Percentiles rank a stretch among this genome's conserved stretches.
Conservation (phyloP, 2,797 vertebrate species). For the Gorsachius magnificus region DNA sequence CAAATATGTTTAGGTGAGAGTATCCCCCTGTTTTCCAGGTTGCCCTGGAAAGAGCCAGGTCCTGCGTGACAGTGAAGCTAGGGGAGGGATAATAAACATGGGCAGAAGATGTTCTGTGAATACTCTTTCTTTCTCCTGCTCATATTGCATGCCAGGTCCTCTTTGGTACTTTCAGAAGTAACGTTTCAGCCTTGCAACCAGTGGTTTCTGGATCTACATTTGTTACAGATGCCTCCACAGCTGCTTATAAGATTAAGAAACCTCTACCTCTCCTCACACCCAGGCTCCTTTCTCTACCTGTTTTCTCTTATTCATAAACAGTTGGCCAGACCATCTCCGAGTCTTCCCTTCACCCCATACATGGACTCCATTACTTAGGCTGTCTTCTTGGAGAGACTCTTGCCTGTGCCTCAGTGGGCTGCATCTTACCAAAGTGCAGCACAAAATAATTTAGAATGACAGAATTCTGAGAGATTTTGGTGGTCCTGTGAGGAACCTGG, state of each 20-base stretch:
- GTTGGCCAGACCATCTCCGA: neutral
- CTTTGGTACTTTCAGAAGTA: neutral
- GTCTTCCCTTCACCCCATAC: neutral
- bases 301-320: neutral
- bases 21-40: neutral
- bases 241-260: neutral
- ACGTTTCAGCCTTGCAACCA: neutral
- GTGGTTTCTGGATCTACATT: neutral
- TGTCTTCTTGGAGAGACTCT: neutral
- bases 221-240: fast-evolving
- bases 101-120: neutral
- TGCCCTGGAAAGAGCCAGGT: neutral
- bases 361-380: neutral
- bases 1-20: neutral
- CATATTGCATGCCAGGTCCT: neutral
- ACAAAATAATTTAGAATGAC: neutral
- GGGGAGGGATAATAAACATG: neutral
- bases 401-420: neutral
- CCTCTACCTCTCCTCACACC: neutral
- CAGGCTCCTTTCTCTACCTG: neutral
- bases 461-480: neutral
- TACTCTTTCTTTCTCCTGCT: neutral
- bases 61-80: neutral
- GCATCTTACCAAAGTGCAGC: neutral
- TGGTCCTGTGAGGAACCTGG: neutral